Evolutionary conservation across 2,888 invertebrate species (phyloP).

Genomic region (Mylabris sibirica): DNA sequence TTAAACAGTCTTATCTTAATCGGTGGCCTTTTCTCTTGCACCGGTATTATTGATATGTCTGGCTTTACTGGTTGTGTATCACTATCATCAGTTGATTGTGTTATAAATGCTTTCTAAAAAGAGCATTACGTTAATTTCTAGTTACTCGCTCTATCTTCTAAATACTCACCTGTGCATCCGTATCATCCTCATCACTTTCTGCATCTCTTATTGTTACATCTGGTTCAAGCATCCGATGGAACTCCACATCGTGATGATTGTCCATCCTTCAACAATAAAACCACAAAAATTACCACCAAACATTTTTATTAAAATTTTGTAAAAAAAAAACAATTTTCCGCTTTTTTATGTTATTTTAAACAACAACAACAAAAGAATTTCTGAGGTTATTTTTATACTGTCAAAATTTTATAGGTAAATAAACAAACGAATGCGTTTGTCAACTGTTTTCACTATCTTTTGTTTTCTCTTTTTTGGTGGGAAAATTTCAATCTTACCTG

Average conservation of each 20-base stretch:
- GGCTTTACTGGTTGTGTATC: constrained; percentile 40
- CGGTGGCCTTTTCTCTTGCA: constrained; percentile 43
- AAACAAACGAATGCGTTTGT: constrained; percentile 47
- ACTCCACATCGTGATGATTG: not conserved
- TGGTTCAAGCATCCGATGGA: constrained; percentile 25
- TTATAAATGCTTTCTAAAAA: not conserved
- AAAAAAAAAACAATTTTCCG: not conserved
- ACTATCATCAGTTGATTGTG: constrained; percentile 31
- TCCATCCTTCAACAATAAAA: not conserved
- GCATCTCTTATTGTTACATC: constrained; percentile 32
- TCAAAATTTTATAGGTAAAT: constrained; percentile 49
- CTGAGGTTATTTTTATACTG: constrained; percentile 40
- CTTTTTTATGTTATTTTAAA: not conserved
- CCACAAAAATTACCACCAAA: not conserved
- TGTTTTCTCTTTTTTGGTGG: constrained; percentile 5
- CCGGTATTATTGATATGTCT: constrained; percentile 50
- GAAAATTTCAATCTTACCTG: constrained; percentile 1
- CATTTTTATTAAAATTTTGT: not conserved
- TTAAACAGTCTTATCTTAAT: constrained; percentile 48
- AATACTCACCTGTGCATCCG: constrained; percentile 16
- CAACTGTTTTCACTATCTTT: not conserved
- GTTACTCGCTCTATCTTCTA: no score
- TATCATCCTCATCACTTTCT: constrained; percentile 25
- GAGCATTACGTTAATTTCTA: no score
- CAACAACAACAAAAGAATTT: not conserved